Base-by-base conservation (phyloP, 1,140 invertebrate species). In the Cylas formicarius region DNA sequence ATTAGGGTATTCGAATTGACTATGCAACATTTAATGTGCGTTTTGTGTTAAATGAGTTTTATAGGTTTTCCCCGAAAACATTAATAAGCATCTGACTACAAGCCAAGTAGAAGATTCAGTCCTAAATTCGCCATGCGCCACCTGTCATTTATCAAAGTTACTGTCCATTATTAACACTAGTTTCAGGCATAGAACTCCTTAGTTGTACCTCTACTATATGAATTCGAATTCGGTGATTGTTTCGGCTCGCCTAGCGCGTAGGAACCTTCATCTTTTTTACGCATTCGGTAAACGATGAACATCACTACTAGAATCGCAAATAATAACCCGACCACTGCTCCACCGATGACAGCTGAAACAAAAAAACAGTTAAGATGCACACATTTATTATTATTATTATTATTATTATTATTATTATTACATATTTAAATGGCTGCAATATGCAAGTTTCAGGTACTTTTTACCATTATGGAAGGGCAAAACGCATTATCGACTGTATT, bases 251-350 rank as follows among this genome's bases (percentile, higher is more conserved):
- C 95, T 45, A 99, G 73, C 4, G 93, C 86, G 67, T 98, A 99
- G 48, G 91, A 96, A 10, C 96, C 96, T 69, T 99, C 96, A 67
- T 99, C 96, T 77, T 98, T 98, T 78, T 99, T 99, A 66, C 94
- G 81, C 92, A 99, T 97, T 63, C 96, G 83, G 70, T 98, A 98
- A 4, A 95, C 92, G 62, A 98, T 94, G 73, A 99, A 98, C 94
- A 99, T 98, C 31, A 98, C 91, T 48, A 98, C 86, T 32, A 99
- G 76, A 67, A 99, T 97, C 59, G 95, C 92, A 71, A 92, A 96
- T 14, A 99, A 76, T 23, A 99, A 71, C 27, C 94, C 92, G 10
- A 99, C 93, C 38, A 99, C 93, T 48, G 92, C 92, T 50, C 96
- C 95, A 53, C 95, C 95, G 65, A 98, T 96, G 32, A 98, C 90